A percentile compares a stretch with the other conserved stretches of the same genome.
Evolutionary conservation across 30 jellyfish, hydroid and myxozoan genomes (phyloP).

Genomic region (Pseudorhiza aurosa): DNA sequence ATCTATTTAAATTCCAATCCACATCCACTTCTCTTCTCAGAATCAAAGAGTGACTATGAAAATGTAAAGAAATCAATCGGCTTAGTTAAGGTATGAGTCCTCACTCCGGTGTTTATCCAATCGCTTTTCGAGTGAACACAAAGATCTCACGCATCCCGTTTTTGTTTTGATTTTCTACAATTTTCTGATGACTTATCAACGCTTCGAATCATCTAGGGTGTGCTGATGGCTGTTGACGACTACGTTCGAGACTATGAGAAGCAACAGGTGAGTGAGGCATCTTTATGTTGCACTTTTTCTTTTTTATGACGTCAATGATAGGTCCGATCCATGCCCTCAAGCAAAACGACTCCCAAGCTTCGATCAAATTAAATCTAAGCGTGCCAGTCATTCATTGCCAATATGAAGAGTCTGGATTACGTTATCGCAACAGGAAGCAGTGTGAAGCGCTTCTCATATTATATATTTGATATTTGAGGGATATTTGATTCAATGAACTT

Average conservation of each 20-base stretch:
- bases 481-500: too few relatives aligned
- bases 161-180: neutral
- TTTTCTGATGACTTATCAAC: neutral
- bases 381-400: too few relatives aligned
- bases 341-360: too few relatives aligned
- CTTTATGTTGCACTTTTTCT: too few relatives aligned
- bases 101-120: neutral
- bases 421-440: too few relatives aligned
- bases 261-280: constrained; percentile 89
- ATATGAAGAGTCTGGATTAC: too few relatives aligned
- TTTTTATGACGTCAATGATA: too few relatives aligned
- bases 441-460: too few relatives aligned
- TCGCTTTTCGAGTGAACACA: neutral
- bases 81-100: constrained; percentile 62
- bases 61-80: constrained; percentile 63
- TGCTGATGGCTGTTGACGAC: constrained; percentile 91
- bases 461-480: too few relatives aligned
- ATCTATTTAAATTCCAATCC: too few relatives aligned
- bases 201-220: constrained; percentile 76
- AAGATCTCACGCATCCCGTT: neutral
- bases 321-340: too few relatives aligned
- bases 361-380: too few relatives aligned
- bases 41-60: constrained; percentile 86
- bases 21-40: constrained; percentile 65
- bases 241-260: constrained; percentile 83